A percentile compares a stretch with the other conserved stretches of the same genome.
Conservation (phyloP, 2,113 vertebrate genomes). For the Hydrochoerus hydrochaeris region DNA sequence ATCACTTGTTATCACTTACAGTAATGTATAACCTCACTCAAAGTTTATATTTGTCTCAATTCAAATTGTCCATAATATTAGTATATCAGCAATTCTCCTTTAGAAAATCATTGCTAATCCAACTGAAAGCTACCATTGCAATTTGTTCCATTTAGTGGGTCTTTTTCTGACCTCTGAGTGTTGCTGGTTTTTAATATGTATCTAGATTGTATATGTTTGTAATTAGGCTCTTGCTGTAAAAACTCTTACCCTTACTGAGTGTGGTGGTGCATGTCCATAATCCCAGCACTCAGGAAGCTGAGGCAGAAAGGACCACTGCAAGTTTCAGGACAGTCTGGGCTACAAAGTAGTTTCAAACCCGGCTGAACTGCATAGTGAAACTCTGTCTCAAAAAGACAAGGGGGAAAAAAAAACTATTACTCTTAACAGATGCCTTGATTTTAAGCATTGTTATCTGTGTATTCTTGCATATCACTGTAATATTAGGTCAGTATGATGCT, state of each 20-base stretch:
- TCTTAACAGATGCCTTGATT: neutral
- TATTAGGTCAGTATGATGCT: conserved; percentile 33
- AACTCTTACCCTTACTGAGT: neutral
- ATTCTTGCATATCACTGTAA: neutral
- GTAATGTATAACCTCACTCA: neutral
- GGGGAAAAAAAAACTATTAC: neutral
- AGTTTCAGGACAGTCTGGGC: no score
- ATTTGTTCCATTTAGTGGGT: neutral
- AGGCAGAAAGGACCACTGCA: neutral
- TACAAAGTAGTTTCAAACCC: no score
- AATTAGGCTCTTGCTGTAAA: conserved; percentile 32
- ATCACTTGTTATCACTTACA: neutral
- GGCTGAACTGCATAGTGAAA: neutral
- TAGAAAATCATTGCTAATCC: neutral
- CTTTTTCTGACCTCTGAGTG: neutral
- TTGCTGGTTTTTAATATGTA: neutral
- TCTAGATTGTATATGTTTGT: neutral
- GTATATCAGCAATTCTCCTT: neutral
- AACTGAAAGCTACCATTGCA: neutral
- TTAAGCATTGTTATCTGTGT: conserved; percentile 23
- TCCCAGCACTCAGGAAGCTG: neutral
- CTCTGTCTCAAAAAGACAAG: neutral
- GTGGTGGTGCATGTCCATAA: neutral
- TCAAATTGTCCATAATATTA: neutral
- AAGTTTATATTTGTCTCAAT: neutral